Evolutionary conservation across 2,797 vertebrate genomes (phyloP), one percentile per base, ranked within the genome.

Genomic region (Acanthurus lineatus): DNA sequence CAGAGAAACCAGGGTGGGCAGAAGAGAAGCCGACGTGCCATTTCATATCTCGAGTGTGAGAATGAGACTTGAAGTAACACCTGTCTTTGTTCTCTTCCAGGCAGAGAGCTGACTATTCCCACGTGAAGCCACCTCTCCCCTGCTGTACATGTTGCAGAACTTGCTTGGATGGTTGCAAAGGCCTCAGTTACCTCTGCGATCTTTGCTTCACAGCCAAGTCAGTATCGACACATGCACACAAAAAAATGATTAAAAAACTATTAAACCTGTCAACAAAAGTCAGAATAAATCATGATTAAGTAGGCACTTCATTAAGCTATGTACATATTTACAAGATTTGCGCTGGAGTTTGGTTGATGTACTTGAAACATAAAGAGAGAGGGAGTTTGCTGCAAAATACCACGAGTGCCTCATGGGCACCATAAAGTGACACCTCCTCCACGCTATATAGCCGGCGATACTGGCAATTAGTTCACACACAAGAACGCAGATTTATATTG

Each of bases 31-130:
- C 9, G 14, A 49, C 6, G 59, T 56, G 73, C 64, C 69, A 68
- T 69, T 72, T 86, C 77, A 73, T 69, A 73, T 84, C 74, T 83
- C 59, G 32, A 53, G 60, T 68, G 73, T 65, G 58, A 73, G 68
- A 79, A 73, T 38, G 53, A 87, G 77, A 88, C 83, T 64, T 52
- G 63, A 82, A 69, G 77, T 63, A 74, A 71, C 16, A 85, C 70
- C 68, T 25, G 47, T 52, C 81, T 88, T 90, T 91, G 88, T 92
- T 91, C 81, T 80, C 48, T 79, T 77, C 77, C 75, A 86, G 82
- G 83, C 76, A 71, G 22, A 72, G 71, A 73, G 79, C 68, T n/a
- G 65, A 72, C 81, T 82, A 85, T 77, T 91, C 85, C 91, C 86
- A 79, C 35, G 6, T 16, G 83, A 79, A 9, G 2, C 28, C 81